phyloP scores from a whole-genome alignment of 2,113 vertebrate species.

The Pangasianodon gigas region DNA sequence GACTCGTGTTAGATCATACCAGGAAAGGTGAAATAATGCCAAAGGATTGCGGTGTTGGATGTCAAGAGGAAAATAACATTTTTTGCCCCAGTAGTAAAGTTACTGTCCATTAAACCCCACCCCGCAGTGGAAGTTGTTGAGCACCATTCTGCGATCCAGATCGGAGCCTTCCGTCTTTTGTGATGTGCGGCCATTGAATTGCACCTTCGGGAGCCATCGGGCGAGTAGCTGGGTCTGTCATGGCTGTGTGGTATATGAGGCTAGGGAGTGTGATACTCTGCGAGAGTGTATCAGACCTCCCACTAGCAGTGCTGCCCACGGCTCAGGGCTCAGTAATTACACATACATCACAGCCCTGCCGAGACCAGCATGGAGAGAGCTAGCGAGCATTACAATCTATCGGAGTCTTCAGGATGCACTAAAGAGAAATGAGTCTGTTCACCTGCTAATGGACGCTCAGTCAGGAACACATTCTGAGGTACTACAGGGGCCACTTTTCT shows the following conservation, averaged over 20 bases:
- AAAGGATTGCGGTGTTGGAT: neutral
- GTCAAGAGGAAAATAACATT: constrained; percentile 23
- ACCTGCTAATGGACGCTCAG: neutral
- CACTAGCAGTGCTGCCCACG: constrained; percentile 20
- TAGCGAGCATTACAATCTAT: neutral
- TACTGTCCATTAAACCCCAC: constrained; percentile 26
- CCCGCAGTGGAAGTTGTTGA: constrained; percentile 32
- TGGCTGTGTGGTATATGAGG: constrained; percentile 16
- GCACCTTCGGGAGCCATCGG: constrained; percentile 42
- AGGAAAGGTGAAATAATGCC: constrained; percentile 29
- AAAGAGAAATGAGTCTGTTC: constrained; percentile 28
- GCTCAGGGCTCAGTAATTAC: constrained; percentile 46
- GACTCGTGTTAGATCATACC: constrained; percentile 7
- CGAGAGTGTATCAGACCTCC: constrained; percentile 27
- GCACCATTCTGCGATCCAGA: constrained; percentile 28
- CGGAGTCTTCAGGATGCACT: constrained; percentile 13
- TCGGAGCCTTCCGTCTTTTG: constrained; percentile 19
- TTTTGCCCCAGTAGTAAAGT: constrained; percentile 20
- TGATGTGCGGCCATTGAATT: constrained; percentile 33
- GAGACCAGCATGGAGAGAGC: constrained; percentile 23
- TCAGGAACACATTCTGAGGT: constrained; percentile 20
- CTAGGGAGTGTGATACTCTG: constrained; percentile 3
- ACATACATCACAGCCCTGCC: constrained; percentile 34
- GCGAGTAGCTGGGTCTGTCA: neutral
- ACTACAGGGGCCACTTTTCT: constrained; percentile 12